phyloP scores from a whole-genome alignment of 1,140 invertebrate genomes.

The Ganaspis sp. region DNA sequence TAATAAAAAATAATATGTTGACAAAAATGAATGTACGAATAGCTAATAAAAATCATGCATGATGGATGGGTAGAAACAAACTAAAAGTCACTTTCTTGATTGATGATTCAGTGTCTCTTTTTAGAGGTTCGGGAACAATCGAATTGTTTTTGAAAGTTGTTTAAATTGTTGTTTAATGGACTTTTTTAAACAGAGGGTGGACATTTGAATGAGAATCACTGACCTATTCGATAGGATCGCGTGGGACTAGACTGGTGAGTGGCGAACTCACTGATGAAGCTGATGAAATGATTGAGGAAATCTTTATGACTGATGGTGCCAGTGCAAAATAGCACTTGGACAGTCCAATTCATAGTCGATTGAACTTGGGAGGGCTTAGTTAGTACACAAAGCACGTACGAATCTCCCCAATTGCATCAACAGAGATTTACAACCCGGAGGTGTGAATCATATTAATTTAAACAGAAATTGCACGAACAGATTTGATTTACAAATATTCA shows the following conservation, averaged over 20 bases:
- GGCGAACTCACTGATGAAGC: conserved; percentile 42
- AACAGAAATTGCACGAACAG: conserved; percentile 24
- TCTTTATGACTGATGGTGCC: conserved; percentile 44
- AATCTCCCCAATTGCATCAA: neutral
- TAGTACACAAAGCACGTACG: conserved; percentile 26
- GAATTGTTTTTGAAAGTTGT: neutral
- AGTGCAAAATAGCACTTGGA: neutral
- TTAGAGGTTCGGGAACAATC: no score
- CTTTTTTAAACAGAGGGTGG: conserved; percentile 3
- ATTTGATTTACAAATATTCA: neutral
- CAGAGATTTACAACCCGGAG: neutral
- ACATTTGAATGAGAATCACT: neutral
- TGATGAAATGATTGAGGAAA: conserved; percentile 69
- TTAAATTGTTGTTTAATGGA: conserved; percentile 18
- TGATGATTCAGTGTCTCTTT: no score
- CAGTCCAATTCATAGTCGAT: conserved; percentile 56
- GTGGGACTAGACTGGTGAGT: conserved; percentile 54
- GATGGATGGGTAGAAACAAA: no score
- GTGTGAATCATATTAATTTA: neutral
- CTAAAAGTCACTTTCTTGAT: no score
- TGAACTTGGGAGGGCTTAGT: conserved; percentile 23
- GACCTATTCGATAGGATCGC: conserved; percentile 56
- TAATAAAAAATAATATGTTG: conserved; percentile 12
- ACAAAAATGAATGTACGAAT: conserved; percentile 12
- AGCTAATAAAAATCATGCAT: no score